Base-by-base conservation (phyloP, 2,113 vertebrate genomes). In the Lontra canadensis region DNA sequence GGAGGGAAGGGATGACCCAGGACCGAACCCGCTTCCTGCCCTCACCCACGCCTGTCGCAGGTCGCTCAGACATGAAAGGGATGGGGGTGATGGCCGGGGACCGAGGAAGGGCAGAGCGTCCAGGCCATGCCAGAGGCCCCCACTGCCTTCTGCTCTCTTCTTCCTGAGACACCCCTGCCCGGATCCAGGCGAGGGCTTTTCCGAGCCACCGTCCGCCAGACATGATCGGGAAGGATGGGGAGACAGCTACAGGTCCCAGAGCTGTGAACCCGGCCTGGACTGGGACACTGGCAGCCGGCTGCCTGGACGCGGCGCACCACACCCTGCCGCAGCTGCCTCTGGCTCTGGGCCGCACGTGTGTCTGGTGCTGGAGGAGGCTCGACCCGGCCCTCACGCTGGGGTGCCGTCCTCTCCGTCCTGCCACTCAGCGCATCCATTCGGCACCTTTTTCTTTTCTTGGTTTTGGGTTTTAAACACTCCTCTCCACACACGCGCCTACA, bases 231-330 rank as follows among this genome's bases (percentile, higher is more conserved):
- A 74, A 42, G 71, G 71, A 26, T 21, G 3, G 36, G 36, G 36
- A 74, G 71, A 21, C 2, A 2, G 10, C 67, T 36, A 8, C 71
- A 73, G 71, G 71, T 39, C 71, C 5, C 11, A 6, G 71, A 1
- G 71, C 71, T 14, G 0, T 36, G 1, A 23, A 25, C 25, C 21
- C 5, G 6, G 71, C 71, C 21, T 74, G 36, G 36, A 42, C 69
- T 26, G 71, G 71, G 39, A 42, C 71, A 15, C 21, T 0, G 2
- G 20, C 11, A 0, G 10, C 20, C 20, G 6, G 63, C 63, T 14
- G 29, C 20, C 67, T 71, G 8, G 10, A 8, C 71, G 4, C 17
- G 6, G 39, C 0, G 71, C 71, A 7, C 71, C 17, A 12, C 10
- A 18, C 7, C 67, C 71, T 12, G 11, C 39, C 7, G 39, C 23